phyloP scores from a whole-genome alignment of 1,140 invertebrate species.

The Drosophila funebris region DNA sequence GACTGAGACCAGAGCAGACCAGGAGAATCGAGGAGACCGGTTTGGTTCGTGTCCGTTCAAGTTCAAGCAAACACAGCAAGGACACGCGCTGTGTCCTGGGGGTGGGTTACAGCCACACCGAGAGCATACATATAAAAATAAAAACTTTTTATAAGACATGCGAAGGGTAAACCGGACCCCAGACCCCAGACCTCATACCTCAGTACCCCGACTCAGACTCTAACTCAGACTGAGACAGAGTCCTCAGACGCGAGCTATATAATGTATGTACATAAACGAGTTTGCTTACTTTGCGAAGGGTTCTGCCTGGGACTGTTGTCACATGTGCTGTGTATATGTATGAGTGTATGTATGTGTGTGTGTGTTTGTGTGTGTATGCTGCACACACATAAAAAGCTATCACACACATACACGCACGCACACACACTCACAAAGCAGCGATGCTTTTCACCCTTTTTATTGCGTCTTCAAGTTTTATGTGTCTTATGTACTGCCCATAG shows the following conservation, averaged over 20 bases:
- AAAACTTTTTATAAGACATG: constrained; percentile 80
- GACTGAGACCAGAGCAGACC: constrained; percentile 9
- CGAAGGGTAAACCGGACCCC: constrained; percentile 53
- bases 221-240: not conserved
- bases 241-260: constrained; percentile 17
- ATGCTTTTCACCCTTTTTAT: constrained; percentile 79
- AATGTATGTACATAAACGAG: constrained; percentile 41
- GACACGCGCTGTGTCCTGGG: constrained; percentile 53
- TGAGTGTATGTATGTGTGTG: constrained; percentile 21
- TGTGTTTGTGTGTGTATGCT: constrained; percentile 37
- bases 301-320: constrained; percentile 68
- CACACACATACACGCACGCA: constrained; percentile 37
- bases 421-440: not conserved
- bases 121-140: constrained; percentile 71
- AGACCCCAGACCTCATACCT: constrained; percentile 19
- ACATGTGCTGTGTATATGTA: constrained; percentile 59
- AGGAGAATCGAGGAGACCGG: constrained; percentile 36
- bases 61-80: constrained; percentile 72
- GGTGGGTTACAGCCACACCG: constrained; percentile 59
- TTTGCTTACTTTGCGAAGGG: constrained; percentile 54
- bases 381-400: constrained; percentile 66
- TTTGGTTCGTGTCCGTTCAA: constrained; percentile 64
- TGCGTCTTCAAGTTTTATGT: constrained; percentile 80
- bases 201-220: constrained; percentile 22
- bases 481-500: constrained; percentile 73